These are phyloP conservation scores for Epirrita christyi DNA, from an alignment of 2,888 invertebrate genomes.

Conservation along the genomic window DNA sequence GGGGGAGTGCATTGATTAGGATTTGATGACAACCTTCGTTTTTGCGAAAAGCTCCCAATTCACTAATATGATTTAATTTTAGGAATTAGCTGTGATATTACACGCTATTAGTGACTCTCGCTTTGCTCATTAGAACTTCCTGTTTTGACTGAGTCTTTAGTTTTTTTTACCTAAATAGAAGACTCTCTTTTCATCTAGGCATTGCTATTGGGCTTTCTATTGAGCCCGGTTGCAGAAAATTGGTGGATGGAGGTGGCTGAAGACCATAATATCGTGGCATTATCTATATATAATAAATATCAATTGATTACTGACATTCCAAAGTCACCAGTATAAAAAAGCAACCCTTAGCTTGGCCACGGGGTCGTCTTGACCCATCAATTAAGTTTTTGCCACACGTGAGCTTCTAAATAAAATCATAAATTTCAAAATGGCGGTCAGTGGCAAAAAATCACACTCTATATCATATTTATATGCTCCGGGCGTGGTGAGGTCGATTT, in stretches of 20 bases:
- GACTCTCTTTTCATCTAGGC: no score
- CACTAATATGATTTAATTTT: conserved; percentile 73
- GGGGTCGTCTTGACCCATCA: conserved; percentile 59
- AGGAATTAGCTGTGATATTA: conserved; percentile 47
- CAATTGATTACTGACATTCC: conserved; percentile 36
- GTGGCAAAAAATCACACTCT: conserved; percentile 73
- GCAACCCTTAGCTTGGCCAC: conserved; percentile 50
- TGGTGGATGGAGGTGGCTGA: no score
- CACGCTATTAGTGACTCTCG: conserved; percentile 46
- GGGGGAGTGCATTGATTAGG: conserved; percentile 45
- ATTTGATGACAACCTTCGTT: conserved; percentile 65
- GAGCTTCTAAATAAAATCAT: conserved; percentile 73
- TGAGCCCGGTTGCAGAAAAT: no score
- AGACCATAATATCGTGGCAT: no score
- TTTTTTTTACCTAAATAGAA: no score
- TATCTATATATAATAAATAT: no score
- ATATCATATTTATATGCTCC: conserved; percentile 55
- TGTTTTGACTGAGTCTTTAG: conserved; percentile 47
- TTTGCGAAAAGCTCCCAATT: conserved; percentile 50
- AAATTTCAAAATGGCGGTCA: conserved; percentile 65
- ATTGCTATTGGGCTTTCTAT: no score
- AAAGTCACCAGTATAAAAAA: conserved; percentile 42
- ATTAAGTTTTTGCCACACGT: conserved; percentile 76
- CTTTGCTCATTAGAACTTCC: conserved; percentile 70
- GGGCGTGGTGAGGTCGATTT: conserved; percentile 67